Conservation (phyloP, 2,113 vertebrate genomes). For the Caretta caretta region DNA sequence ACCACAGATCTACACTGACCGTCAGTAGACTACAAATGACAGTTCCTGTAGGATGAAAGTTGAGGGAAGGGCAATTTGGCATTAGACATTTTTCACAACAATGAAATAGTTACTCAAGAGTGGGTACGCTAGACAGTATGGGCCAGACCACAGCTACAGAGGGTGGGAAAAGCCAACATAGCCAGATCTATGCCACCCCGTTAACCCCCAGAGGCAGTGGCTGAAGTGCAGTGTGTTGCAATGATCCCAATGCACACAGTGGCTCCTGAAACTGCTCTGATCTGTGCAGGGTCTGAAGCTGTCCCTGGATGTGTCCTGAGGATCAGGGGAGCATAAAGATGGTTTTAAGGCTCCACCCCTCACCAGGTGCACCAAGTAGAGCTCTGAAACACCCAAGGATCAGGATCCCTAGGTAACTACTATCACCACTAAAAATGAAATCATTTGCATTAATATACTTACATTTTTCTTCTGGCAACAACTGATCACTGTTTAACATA, state of each 20-base stretch:
- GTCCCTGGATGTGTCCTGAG: neutral
- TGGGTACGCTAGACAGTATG: neutral
- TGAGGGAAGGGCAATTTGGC: neutral
- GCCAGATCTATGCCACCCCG: neutral
- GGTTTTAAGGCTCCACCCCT: neutral
- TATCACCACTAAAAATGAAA: constrained; percentile 2
- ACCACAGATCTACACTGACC: accelerated
- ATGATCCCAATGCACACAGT: neutral
- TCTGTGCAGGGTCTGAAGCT: neutral
- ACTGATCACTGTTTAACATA: neutral
- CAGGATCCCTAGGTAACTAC: neutral
- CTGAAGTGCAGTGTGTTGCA: neutral
- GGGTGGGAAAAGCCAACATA: neutral
- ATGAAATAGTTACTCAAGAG: neutral
- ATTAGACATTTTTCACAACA: neutral
- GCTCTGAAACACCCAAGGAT: neutral
- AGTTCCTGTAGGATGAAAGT: neutral
- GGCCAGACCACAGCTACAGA: neutral
- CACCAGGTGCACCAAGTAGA: neutral
- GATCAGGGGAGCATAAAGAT: neutral
- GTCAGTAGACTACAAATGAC: neutral
- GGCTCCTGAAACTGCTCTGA: neutral
- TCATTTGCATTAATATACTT: neutral
- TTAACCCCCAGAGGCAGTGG: neutral
- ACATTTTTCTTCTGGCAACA: neutral